Percentiles rank a stretch among this genome's conserved stretches.
Conservation (phyloP, 1,140 invertebrate species). For the Pachypeltis micranthus region DNA sequence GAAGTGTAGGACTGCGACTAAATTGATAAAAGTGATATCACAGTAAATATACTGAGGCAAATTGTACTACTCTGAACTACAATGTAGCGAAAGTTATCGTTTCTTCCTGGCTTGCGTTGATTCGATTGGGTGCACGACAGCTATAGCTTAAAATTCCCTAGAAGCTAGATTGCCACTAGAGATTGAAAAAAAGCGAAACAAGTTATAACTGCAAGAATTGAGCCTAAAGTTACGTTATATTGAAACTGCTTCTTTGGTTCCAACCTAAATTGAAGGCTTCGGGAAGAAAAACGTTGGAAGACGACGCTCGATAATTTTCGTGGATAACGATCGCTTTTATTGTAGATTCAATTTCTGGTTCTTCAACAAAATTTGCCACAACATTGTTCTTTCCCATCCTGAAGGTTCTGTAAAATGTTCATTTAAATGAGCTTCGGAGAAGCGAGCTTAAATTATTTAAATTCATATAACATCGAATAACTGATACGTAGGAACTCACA, state of each 20-base stretch:
- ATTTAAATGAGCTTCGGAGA: neutral
- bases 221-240: too few relatives aligned
- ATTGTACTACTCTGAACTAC: too few relatives aligned
- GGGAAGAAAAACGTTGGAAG: conserved; percentile 13
- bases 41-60: too few relatives aligned
- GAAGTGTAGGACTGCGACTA: too few relatives aligned
- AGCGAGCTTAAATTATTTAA: neutral
- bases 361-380: conserved; percentile 8
- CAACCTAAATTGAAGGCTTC: conserved; percentile 22
- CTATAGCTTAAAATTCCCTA: too few relatives aligned
- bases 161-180: neutral
- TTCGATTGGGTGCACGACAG: too few relatives aligned
- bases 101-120: too few relatives aligned
- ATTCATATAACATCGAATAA: neutral
- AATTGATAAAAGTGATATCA: too few relatives aligned
- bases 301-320: conserved; percentile 22
- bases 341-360: neutral
- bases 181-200: neutral
- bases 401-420: conserved; percentile 18
- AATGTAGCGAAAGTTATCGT: too few relatives aligned
- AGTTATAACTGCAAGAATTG: too few relatives aligned
- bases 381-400: conserved; percentile 22
- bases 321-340: conserved; percentile 25
- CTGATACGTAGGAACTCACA: conserved; percentile 20
- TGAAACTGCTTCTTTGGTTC: too few relatives aligned